A percentile compares a stretch with the other conserved stretches of the same genome.
These are phyloP conservation scores for Diaprepes abbreviatus DNA, from an alignment of 2,888 invertebrate species.

Conservation along the genomic window DNA sequence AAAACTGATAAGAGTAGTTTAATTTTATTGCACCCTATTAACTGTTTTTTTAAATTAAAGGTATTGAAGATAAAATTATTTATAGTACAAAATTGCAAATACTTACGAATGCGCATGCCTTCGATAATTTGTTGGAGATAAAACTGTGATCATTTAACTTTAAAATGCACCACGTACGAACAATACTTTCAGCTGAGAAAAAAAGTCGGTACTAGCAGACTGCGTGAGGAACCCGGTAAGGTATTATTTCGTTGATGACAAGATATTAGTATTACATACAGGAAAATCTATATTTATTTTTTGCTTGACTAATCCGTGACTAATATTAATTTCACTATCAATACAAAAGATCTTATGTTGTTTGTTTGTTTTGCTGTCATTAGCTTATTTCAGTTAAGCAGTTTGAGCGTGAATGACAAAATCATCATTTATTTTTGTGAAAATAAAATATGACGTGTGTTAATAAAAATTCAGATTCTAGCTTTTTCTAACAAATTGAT, in stretches of 20 bases:
- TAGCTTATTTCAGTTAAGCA: neutral
- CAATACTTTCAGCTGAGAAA: conserved; percentile 21
- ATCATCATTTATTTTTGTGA: neutral
- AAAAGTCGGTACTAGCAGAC: conserved; percentile 19
- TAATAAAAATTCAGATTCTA: conserved; percentile 1
- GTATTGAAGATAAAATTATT: neutral
- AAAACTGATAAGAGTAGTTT: neutral
- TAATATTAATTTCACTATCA: conserved; percentile 28
- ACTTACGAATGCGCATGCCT: neutral
- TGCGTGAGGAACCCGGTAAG: conserved; percentile 4
- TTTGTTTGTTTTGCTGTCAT: conserved; percentile 4
- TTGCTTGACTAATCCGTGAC: conserved; percentile 41
- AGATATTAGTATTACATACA: conserved; percentile 23
- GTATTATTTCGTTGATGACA: conserved; percentile 20
- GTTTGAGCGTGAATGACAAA: neutral
- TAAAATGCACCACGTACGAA: neutral
- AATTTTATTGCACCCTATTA: neutral
- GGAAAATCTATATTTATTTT: conserved; percentile 43
- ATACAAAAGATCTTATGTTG: conserved; percentile 11
- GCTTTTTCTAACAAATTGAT: conserved; percentile 3
- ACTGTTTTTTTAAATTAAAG: neutral
- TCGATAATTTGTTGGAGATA: neutral
- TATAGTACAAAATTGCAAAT: neutral
- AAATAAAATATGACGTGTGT: conserved; percentile 7
- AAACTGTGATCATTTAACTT: neutral